Percentiles rank a stretch among this genome's conserved stretches.
phyloP scores from a whole-genome alignment of 2,113 vertebrate species.

The Turdus rufiventris region DNA sequence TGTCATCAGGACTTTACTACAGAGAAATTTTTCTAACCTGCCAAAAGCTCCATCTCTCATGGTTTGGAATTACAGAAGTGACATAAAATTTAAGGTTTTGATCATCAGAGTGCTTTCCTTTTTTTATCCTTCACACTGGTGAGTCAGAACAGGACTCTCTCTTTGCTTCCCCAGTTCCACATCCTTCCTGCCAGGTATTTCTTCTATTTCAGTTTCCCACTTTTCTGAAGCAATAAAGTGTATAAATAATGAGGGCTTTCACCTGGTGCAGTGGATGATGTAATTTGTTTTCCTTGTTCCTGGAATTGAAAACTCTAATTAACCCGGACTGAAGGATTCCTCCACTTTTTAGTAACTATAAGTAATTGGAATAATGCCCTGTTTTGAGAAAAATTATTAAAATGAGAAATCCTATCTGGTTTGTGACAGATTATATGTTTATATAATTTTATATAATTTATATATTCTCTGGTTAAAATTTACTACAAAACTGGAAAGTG shows the following conservation, averaged over 20 bases:
- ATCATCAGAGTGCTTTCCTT: not conserved
- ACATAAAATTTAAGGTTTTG: not conserved
- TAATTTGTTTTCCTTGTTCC: not conserved
- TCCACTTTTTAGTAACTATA: not conserved
- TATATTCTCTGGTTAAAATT: not conserved
- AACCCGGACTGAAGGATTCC: not conserved
- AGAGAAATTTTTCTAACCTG: not conserved
- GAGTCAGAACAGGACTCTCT: not conserved
- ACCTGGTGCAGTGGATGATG: rapidly evolving
- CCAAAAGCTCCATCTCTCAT: not conserved
- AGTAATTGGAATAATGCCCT: not conserved
- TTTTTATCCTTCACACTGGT: not conserved
- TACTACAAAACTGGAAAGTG: not conserved
- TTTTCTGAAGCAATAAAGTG: not conserved
- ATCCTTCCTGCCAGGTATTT: not conserved
- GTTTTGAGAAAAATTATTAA: not conserved
- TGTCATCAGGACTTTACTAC: not conserved
- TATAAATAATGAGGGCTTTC: not conserved
- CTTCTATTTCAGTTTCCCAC: not conserved
- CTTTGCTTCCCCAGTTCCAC: not conserved
- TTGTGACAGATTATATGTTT: not conserved
- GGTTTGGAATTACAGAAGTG: not conserved
- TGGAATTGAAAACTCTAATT: not conserved
- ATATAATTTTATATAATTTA: not conserved
- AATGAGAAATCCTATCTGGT: not conserved